A percentile compares a stretch with the other conserved stretches of the same genome.
These are phyloP conservation scores for Lepus europaeus DNA, from an alignment of 2,113 vertebrate genomes.

Conservation along the genomic window DNA sequence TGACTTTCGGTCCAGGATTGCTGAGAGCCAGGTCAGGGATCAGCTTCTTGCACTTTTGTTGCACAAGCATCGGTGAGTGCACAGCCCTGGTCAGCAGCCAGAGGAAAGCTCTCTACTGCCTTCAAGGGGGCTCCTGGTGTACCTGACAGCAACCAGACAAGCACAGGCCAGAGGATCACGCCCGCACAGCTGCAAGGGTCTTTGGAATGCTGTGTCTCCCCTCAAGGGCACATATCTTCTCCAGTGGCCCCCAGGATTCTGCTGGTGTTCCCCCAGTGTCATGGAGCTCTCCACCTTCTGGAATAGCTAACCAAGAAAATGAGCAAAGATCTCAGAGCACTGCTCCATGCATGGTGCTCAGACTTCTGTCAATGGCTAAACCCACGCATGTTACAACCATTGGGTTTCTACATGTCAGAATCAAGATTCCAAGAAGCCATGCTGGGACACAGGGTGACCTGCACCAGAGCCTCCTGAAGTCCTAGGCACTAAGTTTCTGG, in stretches of 20 bases:
- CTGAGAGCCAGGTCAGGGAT: background rate
- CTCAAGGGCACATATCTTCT: background rate
- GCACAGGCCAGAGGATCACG: background rate
- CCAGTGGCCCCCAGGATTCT: background rate
- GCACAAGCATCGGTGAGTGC: accelerated
- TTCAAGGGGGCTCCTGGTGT: too few species aligned
- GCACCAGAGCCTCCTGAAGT: background rate
- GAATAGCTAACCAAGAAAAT: background rate
- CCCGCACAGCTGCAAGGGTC: background rate
- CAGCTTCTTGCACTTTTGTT: background rate
- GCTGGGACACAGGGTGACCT: background rate
- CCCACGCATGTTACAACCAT: background rate
- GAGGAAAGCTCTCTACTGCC: background rate
- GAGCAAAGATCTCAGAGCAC: background rate
- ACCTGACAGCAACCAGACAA: background rate
- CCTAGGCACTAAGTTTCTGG: background rate
- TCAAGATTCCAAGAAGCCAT: background rate
- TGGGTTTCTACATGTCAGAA: background rate
- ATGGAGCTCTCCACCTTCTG: background rate
- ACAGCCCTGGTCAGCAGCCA: background rate
- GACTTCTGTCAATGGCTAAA: background rate
- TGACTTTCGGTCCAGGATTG: background rate
- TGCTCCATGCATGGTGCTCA: background rate
- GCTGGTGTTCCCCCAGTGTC: background rate
- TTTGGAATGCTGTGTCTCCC: background rate